Percentiles rank a stretch among this genome's conserved stretches.
These are phyloP conservation scores for Aphelocoma californica DNA, from an alignment of 2,797 vertebrate genomes.

Conservation along the genomic window DNA sequence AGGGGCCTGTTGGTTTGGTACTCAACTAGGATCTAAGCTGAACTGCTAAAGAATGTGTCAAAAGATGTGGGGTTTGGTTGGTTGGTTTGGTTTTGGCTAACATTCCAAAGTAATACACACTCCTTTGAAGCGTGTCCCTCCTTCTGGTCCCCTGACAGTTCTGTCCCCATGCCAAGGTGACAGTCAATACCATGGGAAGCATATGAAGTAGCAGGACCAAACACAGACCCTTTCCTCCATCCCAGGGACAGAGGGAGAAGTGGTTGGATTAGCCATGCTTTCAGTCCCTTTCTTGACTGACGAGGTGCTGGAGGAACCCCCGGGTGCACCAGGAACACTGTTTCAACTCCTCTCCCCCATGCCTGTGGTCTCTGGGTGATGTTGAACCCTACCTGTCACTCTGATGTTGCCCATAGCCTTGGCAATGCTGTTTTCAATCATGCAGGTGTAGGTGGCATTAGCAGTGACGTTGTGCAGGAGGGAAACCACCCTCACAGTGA, in stretches of 20 bases:
- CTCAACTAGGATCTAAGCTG: not conserved
- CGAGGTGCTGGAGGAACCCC: not conserved
- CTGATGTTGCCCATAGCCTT: constrained; percentile 70
- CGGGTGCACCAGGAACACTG: not conserved
- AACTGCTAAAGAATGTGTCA: not conserved
- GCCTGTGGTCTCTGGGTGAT: not conserved
- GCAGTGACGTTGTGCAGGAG: constrained; percentile 53
- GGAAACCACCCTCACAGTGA: constrained; percentile 74
- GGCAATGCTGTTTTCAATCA: constrained; percentile 81
- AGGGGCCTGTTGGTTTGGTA: not conserved
- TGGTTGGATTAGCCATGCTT: not conserved
- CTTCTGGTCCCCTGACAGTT: not conserved
- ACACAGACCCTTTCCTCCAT: not conserved
- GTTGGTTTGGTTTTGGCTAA: not conserved
- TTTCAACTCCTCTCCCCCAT: not conserved
- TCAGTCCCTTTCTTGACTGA: not conserved
- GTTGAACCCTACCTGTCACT: constrained; percentile 76
- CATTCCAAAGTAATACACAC: not conserved
- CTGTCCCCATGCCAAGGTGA: not conserved
- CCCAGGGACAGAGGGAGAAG: not conserved
- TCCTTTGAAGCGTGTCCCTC: not conserved
- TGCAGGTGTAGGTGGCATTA: constrained; percentile 75
- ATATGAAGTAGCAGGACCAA: not conserved
- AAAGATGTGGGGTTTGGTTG: not conserved
- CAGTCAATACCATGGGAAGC: not conserved